Conservation (phyloP, 2,888 invertebrate genomes). For the Meloe dianella region DNA sequence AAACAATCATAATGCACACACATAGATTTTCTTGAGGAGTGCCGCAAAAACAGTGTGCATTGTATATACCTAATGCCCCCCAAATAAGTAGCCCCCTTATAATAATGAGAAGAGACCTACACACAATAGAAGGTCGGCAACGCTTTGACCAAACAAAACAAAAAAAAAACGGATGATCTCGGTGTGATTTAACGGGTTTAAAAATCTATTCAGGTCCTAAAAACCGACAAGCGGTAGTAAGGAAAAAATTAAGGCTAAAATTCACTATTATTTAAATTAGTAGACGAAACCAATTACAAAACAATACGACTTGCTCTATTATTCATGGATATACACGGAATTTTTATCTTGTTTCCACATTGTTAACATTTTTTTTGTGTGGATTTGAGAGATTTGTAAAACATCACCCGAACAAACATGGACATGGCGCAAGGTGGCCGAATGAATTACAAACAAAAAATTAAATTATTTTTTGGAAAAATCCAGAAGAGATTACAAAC, state of each 20-base stretch:
- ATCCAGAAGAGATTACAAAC: no score
- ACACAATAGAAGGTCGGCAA: conserved; percentile 46
- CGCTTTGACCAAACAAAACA: no score
- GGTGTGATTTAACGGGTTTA: conserved; percentile 48
- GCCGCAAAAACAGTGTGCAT: conserved; percentile 25
- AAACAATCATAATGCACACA: neutral
- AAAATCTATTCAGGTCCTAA: conserved; percentile 11
- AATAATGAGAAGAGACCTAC: conserved; percentile 48
- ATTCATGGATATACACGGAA: conserved; percentile 5
- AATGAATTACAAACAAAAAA: no score
- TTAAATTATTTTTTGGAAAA: no score
- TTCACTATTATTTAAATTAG: neutral
- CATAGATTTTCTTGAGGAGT: conserved; percentile 17
- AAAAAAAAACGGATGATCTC: conserved; percentile 42
- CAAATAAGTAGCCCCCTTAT: conserved; percentile 45
- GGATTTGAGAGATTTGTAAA: conserved; percentile 4
- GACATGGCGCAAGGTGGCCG: neutral
- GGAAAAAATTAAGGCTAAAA: neutral
- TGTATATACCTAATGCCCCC: conserved; percentile 44
- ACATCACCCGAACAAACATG: neutral
- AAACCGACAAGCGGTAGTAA: neutral
- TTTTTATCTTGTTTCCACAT: conserved; percentile 16
- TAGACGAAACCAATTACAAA: neutral
- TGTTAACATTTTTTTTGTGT: conserved; percentile 9
- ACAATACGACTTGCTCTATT: neutral